Evolutionary conservation across 2,797 vertebrate species (phyloP).

Genomic region (Cuculus canorus): DNA sequence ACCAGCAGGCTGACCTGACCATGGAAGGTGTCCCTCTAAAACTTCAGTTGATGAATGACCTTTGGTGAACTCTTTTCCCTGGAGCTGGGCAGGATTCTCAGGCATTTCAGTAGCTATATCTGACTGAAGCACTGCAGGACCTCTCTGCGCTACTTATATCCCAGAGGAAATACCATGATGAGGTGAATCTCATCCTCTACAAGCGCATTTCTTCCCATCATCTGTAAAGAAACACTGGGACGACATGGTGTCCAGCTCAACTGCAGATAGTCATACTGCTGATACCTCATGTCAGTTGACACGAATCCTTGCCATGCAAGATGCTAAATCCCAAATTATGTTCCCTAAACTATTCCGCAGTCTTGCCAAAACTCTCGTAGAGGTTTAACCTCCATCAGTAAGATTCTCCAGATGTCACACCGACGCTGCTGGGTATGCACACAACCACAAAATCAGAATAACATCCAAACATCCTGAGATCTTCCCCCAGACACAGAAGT

Average conservation of each 20-base stretch:
- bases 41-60: not conserved
- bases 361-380: not conserved
- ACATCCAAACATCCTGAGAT: not conserved
- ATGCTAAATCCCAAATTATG: not conserved
- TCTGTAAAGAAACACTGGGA: not conserved
- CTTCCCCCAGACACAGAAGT: not conserved
- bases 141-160: not conserved
- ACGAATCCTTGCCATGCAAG: not conserved
- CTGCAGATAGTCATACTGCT: not conserved
- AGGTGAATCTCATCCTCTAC: not conserved
- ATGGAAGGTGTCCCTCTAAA: not conserved
- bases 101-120: not conserved
- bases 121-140: no score
- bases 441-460: not conserved
- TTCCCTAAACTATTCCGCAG: not conserved
- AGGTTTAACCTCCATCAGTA: no score
- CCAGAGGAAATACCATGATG: not conserved
- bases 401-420: not conserved
- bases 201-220: not conserved
- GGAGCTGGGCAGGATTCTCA: not conserved
- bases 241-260: not conserved
- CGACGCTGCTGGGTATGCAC: accelerated
- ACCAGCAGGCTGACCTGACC: not conserved
- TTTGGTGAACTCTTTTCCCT: not conserved
- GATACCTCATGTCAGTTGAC: not conserved